These are phyloP conservation scores for Borostomias antarcticus DNA, from an alignment of 2,797 vertebrate species.

Conservation along the genomic window DNA sequence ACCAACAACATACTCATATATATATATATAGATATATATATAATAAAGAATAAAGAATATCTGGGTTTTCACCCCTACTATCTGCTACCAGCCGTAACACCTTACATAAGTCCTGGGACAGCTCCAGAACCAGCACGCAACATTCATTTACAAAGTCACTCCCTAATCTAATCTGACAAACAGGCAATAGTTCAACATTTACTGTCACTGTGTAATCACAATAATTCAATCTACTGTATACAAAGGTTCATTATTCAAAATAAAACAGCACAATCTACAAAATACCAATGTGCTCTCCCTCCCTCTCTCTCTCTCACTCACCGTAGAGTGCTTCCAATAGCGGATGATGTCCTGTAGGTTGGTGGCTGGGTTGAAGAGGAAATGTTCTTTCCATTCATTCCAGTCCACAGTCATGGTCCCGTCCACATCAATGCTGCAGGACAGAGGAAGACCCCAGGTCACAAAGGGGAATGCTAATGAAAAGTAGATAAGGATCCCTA, in stretches of 20 bases:
- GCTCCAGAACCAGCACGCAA: constrained; percentile 19
- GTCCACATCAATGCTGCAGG: constrained; percentile 85
- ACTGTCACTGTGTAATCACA: constrained; percentile 1
- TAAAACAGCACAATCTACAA: constrained; percentile 9
- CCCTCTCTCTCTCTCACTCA: constrained; percentile 58
- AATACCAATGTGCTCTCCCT: background rate
- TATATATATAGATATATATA: too few relatives aligned
- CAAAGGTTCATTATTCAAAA: too few relatives aligned
- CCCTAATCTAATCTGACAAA: background rate
- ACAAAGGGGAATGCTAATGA: constrained; percentile 3
- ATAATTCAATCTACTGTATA: too few relatives aligned
- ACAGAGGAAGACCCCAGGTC: constrained; percentile 5
- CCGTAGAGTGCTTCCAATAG: constrained; percentile 93
- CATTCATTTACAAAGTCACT: constrained; percentile 26
- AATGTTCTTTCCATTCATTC: constrained; percentile 94
- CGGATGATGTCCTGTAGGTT: constrained; percentile 89
- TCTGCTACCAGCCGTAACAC: too few relatives aligned
- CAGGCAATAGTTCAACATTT: background rate
- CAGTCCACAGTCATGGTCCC: constrained; percentile 94
- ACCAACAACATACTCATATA: too few relatives aligned
- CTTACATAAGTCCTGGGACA: constrained; percentile 25
- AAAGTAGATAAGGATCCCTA: background rate
- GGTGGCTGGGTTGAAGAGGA: constrained; percentile 88
- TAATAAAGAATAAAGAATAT: too few relatives aligned
- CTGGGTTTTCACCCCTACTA: too few relatives aligned